phyloP scores from a whole-genome alignment of 2,797 vertebrate genomes.

The Coregonus suidteri region DNA sequence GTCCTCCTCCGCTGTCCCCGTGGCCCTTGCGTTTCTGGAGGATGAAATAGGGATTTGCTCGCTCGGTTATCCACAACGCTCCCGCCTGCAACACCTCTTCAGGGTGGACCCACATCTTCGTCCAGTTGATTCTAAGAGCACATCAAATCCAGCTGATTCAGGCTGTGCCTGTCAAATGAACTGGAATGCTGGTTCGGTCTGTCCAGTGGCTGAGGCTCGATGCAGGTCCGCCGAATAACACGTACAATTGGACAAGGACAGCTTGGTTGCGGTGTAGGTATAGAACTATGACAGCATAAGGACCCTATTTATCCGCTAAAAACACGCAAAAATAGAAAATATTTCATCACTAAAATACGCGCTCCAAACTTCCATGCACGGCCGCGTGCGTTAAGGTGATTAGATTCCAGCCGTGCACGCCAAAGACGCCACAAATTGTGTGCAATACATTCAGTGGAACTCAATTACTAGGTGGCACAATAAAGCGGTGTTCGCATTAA shows the following conservation, averaged over 20 bases:
- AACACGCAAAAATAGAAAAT: neutral
- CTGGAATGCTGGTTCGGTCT: conserved; percentile 2
- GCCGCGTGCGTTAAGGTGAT: neutral
- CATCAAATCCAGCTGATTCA: conserved; percentile 58
- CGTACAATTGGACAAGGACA: neutral
- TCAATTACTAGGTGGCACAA: neutral
- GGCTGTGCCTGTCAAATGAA: conserved; percentile 20
- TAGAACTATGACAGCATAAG: neutral
- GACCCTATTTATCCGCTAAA: conserved; percentile 3
- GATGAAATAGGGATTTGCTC: conserved; percentile 96
- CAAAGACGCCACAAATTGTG: neutral
- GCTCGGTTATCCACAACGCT: conserved; percentile 94
- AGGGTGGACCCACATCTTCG: conserved; percentile 93
- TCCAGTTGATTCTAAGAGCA: conserved; percentile 35
- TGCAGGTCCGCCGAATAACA: neutral
- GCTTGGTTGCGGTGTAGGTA: neutral
- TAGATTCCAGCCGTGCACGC: conserved; percentile 16
- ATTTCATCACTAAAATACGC: conserved; percentile 44
- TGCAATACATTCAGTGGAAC: neutral
- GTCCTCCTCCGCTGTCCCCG: conserved; percentile 89
- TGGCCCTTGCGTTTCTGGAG: conserved; percentile 95
- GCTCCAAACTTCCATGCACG: conserved; percentile 6
- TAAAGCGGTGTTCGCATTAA: neutral
- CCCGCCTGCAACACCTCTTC: conserved; percentile 95
- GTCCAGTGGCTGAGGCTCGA: conserved; percentile 1